Conservation (phyloP, 2,113 vertebrate species). For the Spizaetus ornatus region DNA sequence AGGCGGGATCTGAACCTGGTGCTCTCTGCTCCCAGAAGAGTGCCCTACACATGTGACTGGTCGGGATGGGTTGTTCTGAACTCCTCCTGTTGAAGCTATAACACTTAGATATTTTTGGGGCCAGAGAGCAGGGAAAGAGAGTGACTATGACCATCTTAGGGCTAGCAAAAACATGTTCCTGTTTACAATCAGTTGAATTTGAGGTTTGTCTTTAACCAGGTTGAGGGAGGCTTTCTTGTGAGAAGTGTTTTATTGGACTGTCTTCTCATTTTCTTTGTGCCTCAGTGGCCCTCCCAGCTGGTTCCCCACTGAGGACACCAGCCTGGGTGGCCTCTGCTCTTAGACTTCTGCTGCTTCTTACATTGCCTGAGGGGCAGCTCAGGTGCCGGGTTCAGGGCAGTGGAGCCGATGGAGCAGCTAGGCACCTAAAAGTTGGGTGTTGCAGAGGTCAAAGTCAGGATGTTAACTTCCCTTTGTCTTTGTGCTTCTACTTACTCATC, state of each 20-base stretch:
- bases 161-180: not conserved
- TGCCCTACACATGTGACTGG: no score
- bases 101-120: not conserved
- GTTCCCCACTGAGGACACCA: not conserved
- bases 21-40: not conserved
- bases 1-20: not conserved
- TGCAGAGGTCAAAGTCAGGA: not conserved
- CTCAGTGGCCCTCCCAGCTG: not conserved
- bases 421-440: not conserved
- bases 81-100: not conserved
- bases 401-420: not conserved
- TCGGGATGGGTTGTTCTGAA: not conserved
- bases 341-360: not conserved
- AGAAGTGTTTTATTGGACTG: not conserved
- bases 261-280: not conserved
- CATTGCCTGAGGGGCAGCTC: not conserved
- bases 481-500: not conserved
- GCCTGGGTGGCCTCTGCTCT: not conserved
- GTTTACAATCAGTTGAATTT: not conserved
- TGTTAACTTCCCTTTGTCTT: not conserved
- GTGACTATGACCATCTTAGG: not conserved
- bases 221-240: not conserved
- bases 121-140: not conserved
- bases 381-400: not conserved
- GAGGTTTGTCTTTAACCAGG: not conserved